Conservation (phyloP, 1,140 invertebrate species). For the Cherax quadricarinatus region DNA sequence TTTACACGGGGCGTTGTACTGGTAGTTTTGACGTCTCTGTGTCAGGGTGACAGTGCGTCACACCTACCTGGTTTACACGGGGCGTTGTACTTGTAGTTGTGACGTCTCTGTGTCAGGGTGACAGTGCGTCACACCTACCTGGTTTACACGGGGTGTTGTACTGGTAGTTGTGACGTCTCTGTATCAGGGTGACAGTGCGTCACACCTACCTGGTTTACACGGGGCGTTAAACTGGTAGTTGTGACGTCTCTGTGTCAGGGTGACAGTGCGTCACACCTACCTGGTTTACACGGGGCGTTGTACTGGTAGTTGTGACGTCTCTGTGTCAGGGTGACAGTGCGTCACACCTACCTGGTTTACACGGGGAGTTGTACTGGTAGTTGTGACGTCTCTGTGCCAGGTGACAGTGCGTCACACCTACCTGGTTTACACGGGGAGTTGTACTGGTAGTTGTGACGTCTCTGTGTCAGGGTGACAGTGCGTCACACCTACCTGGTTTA, state of each 20-base stretch:
- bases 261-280: slow-evolving; percentile 11
- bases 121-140: slow-evolving; percentile 15
- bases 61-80: not conserved
- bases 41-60: no score
- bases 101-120: not conserved
- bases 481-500: not conserved
- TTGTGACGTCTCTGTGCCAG: not conserved
- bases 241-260: not conserved
- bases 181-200: slow-evolving; percentile 45
- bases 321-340: slow-evolving; percentile 46
- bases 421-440: not conserved
- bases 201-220: not conserved
- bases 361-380: not conserved
- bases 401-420: not conserved
- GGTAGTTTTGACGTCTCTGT: slow-evolving; percentile 13
- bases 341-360: not conserved
- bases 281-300: not conserved
- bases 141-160: not conserved
- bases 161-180: slow-evolving; percentile 17
- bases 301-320: slow-evolving; percentile 24
- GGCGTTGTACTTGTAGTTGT: not conserved
- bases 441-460: slow-evolving; percentile 24
- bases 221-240: not conserved
- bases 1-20: not conserved
- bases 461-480: slow-evolving; percentile 44